A percentile compares a stretch with the other conserved stretches of the same genome.
These are phyloP conservation scores for Polypterus senegalus DNA, from an alignment of 2,113 vertebrate genomes.

Conservation along the genomic window DNA sequence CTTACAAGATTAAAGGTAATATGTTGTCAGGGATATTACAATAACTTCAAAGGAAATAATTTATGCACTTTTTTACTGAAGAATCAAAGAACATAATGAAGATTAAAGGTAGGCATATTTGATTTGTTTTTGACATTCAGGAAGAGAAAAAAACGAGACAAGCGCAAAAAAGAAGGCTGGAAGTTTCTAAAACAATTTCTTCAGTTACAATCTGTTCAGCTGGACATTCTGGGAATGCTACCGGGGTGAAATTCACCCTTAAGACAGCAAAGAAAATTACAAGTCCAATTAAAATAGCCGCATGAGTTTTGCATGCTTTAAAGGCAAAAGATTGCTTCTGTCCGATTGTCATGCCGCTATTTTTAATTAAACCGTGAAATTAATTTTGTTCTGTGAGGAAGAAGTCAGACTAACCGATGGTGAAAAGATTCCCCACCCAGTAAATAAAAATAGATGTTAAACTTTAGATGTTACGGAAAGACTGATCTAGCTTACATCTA, in stretches of 20 bases:
- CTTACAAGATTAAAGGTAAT: constrained; percentile 67
- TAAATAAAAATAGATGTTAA: too few relatives aligned
- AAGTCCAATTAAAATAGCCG: constrained; percentile 30
- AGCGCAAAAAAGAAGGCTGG: constrained; percentile 41
- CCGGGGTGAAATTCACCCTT: constrained; percentile 24
- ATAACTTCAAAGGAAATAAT: constrained; percentile 62
- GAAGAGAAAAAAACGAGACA: constrained; percentile 26
- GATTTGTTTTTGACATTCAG: constrained; percentile 23
- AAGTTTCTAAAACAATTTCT: constrained; percentile 54
- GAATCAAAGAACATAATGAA: constrained; percentile 66
- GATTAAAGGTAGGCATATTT: constrained; percentile 54
- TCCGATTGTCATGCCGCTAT: constrained; percentile 24
- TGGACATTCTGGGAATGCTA: constrained; percentile 37
- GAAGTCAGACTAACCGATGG: too few relatives aligned
- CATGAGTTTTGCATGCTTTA: constrained; percentile 25
- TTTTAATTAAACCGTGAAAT: constrained; percentile 17
- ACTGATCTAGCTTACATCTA: too few relatives aligned
- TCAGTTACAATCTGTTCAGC: constrained; percentile 59
- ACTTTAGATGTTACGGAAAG: too few relatives aligned
- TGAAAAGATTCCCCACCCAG: too few relatives aligned
- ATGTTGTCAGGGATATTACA: constrained; percentile 63
- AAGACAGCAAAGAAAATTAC: constrained; percentile 29
- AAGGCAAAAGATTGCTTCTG: constrained; percentile 15
- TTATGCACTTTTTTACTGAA: constrained; percentile 55
- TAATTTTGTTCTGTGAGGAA: too few relatives aligned